phyloP scores from a whole-genome alignment of 37 sponge, comb jelly and placozoan genomes.

The Theonella swinhoei region DNA sequence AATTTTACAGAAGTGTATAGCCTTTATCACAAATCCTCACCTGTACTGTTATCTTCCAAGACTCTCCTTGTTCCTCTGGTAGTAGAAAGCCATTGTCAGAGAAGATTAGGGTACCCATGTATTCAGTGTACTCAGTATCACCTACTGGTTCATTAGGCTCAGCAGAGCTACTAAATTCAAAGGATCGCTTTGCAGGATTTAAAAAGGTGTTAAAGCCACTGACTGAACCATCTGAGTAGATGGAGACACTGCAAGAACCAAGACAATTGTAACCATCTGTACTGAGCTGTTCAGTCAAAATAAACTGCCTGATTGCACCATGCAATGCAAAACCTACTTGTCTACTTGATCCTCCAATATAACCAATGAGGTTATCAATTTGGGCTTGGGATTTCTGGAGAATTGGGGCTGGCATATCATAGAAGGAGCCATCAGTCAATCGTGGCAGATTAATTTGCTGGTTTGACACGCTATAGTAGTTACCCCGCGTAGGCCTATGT shows the following conservation, averaged over 20 bases:
- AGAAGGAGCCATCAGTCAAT: neutral
- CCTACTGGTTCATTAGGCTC: neutral
- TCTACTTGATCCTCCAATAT: slow-evolving; percentile 50
- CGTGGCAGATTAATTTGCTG: neutral
- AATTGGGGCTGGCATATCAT: slow-evolving; percentile 59
- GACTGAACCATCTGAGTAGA: neutral
- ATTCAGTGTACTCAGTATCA: slow-evolving; percentile 31
- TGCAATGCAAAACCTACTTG: neutral
- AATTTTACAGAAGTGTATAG: too few species aligned
- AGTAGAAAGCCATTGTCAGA: slow-evolving; percentile 40
- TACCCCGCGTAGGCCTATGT: slow-evolving; percentile 10
- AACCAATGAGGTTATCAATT: slow-evolving; percentile 2
- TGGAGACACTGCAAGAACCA: slow-evolving; percentile 47
- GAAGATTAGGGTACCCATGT: slow-evolving; percentile 36
- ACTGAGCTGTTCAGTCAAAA: slow-evolving; percentile 12
- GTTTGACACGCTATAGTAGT: slow-evolving; percentile 14
- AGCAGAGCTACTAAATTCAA: slow-evolving; percentile 26
- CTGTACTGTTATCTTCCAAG: slow-evolving; percentile 31
- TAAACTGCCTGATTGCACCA: slow-evolving; percentile 45
- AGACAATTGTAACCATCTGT: slow-evolving; percentile 36
- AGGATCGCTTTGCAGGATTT: slow-evolving; percentile 40
- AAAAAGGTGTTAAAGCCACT: slow-evolving; percentile 20
- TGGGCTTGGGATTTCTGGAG: slow-evolving; percentile 6
- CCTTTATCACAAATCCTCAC: too few species aligned
- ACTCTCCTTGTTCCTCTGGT: slow-evolving; percentile 48